Conservation (phyloP, 2,797 vertebrate genomes). For the Rousettus madagascariensis region DNA sequence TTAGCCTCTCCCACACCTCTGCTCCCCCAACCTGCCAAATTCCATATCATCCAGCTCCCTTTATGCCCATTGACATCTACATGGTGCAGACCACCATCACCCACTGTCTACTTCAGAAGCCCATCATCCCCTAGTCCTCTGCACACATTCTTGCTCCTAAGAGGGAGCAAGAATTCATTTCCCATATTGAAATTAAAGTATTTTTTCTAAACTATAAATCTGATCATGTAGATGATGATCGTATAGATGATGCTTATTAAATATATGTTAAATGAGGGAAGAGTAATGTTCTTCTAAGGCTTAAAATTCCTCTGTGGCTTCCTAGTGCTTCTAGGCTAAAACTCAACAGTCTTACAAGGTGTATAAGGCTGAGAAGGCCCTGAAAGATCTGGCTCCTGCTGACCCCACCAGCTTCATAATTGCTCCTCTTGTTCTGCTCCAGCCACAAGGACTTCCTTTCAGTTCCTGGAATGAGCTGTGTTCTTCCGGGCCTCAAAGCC, state of each 20-base stretch:
- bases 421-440: background rate
- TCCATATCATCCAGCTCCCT: background rate
- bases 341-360: background rate
- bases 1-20: background rate
- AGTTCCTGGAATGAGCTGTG: background rate
- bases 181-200: background rate
- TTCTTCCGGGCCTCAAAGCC: background rate
- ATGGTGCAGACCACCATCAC: background rate
- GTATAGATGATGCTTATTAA: background rate
- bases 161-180: too few relatives aligned
- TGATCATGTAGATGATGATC: background rate
- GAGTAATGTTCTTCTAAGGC: background rate
- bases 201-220: background rate
- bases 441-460: background rate
- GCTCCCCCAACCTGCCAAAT: background rate
- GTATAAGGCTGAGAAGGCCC: background rate
- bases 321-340: background rate
- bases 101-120: background rate
- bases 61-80: background rate
- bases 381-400: background rate
- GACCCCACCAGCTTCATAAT: background rate
- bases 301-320: background rate
- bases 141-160: background rate
- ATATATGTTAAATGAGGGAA: background rate
- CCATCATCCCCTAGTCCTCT: background rate